Conservation (phyloP, 2,113 vertebrate species). For the Lates calcarifer region DNA sequence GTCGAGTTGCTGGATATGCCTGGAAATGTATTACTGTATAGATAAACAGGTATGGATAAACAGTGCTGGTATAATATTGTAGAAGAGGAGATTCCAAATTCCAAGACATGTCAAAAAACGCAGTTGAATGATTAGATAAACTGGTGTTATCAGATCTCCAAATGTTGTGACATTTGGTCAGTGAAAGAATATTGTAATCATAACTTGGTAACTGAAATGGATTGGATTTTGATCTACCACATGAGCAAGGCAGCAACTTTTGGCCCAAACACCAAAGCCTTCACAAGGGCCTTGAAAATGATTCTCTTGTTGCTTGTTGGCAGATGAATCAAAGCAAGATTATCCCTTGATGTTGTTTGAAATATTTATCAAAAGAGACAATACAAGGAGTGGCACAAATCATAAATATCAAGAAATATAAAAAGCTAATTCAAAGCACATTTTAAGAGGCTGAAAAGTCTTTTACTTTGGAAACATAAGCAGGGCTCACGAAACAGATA, state of each 20-base stretch:
- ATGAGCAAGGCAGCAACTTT: conserved; percentile 74
- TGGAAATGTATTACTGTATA: conserved; percentile 14
- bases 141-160: conserved; percentile 50
- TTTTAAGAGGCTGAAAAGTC: conserved; percentile 66
- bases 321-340: conserved; percentile 83
- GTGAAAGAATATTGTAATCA: conserved; percentile 57
- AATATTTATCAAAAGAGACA: conserved; percentile 88
- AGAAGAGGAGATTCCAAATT: not conserved
- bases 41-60: conserved; percentile 21
- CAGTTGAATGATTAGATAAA: conserved; percentile 28
- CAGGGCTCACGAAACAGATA: conserved; percentile 63
- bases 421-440: conserved; percentile 84
- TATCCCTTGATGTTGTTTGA: conserved; percentile 84
- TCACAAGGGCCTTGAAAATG: conserved; percentile 76
- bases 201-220: conserved; percentile 62
- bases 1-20: conserved; percentile 23
- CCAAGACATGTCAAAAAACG: not conserved
- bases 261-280: conserved; percentile 82
- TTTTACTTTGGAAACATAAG: conserved; percentile 67
- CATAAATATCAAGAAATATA: conserved; percentile 86
- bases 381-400: conserved; percentile 86
- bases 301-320: conserved; percentile 83
- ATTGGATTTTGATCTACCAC: conserved; percentile 65
- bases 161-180: conserved; percentile 58
- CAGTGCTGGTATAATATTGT: not conserved